phyloP scores from a whole-genome alignment of 35 echinoderm and acorn worm genomes.

The Patiria miniata region DNA sequence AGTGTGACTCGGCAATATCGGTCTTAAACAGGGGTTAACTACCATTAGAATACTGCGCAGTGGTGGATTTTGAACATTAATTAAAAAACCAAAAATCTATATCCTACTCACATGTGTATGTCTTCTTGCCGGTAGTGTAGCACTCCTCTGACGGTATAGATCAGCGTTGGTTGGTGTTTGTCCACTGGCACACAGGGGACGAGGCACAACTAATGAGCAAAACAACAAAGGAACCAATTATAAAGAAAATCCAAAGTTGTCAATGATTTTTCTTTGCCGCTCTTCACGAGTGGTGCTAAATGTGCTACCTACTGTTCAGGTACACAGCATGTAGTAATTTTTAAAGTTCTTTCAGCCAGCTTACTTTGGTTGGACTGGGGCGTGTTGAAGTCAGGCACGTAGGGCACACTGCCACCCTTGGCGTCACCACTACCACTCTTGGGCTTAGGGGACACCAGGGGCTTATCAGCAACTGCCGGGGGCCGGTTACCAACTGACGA shows the following conservation, averaged over 20 bases:
- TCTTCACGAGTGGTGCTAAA: too few relatives aligned
- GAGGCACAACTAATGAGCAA: constrained; percentile 44
- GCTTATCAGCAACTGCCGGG: constrained; percentile 29
- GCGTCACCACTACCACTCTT: neutral
- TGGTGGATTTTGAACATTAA: too few relatives aligned
- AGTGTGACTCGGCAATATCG: too few relatives aligned
- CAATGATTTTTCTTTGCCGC: too few relatives aligned
- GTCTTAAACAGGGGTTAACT: too few relatives aligned
- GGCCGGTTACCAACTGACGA: constrained; percentile 44
- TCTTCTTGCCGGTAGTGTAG: constrained; percentile 49
- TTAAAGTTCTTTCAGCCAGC: too few relatives aligned
- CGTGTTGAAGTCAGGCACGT: constrained; percentile 70
- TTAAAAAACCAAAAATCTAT: too few relatives aligned
- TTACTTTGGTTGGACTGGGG: constrained; percentile 90
- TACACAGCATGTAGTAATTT: too few relatives aligned
- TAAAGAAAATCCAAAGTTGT: too few relatives aligned
- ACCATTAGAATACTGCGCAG: too few relatives aligned
- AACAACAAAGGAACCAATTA: neutral
- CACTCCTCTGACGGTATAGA: constrained; percentile 28
- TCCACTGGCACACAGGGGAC: constrained; percentile 26
- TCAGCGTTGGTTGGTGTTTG: neutral
- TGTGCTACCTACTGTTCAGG: too few relatives aligned
- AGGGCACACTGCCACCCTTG: neutral
- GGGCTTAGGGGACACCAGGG: neutral
- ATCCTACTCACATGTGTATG: constrained; percentile 56